phyloP scores from a whole-genome alignment of 1,140 invertebrate genomes.

The Neomicropteryx cornuta region DNA sequence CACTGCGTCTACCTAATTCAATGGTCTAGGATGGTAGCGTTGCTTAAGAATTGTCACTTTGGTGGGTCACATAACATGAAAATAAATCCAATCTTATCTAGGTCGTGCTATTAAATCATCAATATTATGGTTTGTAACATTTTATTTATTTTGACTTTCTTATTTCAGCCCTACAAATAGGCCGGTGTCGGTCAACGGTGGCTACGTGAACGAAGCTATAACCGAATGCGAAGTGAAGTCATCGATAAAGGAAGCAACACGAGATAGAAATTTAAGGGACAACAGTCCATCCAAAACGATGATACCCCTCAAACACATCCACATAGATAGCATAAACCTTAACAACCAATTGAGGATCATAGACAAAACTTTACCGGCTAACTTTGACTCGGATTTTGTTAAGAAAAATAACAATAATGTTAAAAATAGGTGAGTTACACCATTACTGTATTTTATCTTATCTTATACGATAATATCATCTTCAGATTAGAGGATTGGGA shows the following conservation, averaged over 20 bases:
- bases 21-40: too few relatives aligned
- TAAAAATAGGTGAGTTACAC: constrained; percentile 23
- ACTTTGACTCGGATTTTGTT: constrained; percentile 26
- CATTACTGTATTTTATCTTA: neutral
- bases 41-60: too few relatives aligned
- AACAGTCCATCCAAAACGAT: constrained; percentile 23
- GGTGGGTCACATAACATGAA: too few relatives aligned
- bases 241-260: constrained; percentile 11
- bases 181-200: constrained; percentile 50
- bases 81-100: too few relatives aligned
- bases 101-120: too few relatives aligned
- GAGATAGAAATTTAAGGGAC: constrained; percentile 12
- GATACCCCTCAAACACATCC: constrained; percentile 18
- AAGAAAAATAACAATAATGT: constrained; percentile 28
- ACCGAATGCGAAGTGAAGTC: constrained; percentile 39
- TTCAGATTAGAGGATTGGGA: too few relatives aligned
- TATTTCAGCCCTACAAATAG: constrained; percentile 43
- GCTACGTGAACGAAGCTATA: constrained; percentile 66
- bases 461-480: too few relatives aligned
- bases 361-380: constrained; percentile 13
- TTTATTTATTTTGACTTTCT: constrained; percentile 8
- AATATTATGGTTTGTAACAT: too few relatives aligned
- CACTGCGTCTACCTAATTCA: too few relatives aligned
- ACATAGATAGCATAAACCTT: constrained; percentile 18
- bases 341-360: constrained; percentile 12